Conservation (phyloP, 2,797 vertebrate species). For the Margarornis squamiger region DNA sequence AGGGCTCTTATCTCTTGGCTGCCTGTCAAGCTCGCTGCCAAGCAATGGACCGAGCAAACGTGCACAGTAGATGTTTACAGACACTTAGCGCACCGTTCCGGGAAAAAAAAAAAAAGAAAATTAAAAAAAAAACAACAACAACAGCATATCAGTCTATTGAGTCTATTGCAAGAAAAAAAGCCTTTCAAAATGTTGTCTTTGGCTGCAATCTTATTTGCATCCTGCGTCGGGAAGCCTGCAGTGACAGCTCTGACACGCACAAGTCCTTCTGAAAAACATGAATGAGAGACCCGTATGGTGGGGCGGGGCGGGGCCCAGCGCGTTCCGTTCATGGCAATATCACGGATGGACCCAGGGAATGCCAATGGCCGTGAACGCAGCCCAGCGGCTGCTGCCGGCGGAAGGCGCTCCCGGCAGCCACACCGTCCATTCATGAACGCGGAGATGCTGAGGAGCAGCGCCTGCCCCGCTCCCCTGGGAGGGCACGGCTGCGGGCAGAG, state of each 20-base stretch:
- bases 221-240: background rate
- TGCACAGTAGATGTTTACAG: background rate
- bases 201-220: background rate
- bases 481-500: background rate
- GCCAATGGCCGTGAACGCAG: background rate
- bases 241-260: background rate
- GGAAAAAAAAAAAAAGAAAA: background rate
- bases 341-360: background rate
- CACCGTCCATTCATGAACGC: background rate
- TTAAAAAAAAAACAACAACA: too few species aligned
- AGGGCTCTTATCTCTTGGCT: background rate
- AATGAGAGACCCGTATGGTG: conserved; percentile 33
- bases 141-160: background rate
- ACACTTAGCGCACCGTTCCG: background rate
- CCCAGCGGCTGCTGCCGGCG: background rate
- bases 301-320: background rate
- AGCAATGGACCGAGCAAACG: background rate
- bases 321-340: background rate
- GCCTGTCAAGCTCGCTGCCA: background rate
- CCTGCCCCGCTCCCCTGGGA: background rate
- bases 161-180: background rate
- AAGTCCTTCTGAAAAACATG: background rate
- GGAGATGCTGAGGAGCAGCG: accelerated
- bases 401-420: background rate
- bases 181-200: background rate